Base-by-base conservation (phyloP, 1,140 invertebrate species). In the Pectinophora gossypiella region DNA sequence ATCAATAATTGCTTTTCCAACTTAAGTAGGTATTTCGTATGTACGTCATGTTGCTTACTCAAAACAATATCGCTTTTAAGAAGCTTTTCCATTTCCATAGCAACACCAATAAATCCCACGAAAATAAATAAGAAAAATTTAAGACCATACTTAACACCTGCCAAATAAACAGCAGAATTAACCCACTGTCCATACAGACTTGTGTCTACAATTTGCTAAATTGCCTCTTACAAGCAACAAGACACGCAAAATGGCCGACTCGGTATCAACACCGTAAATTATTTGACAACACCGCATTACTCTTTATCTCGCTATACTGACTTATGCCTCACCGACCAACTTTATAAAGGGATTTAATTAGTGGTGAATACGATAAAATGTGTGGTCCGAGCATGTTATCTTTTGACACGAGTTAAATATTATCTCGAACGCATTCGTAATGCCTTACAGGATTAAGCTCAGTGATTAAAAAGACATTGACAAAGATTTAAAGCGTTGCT, bases 311-410 rank as follows among this genome's bases (percentile, higher is more conserved):
- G 68, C 71, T 50, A 71, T 68, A 68, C 58, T 68, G 63, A 67
- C 56, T 81, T 68, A 74, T 68, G 56, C 61, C 53, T 48, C 50
- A 64, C 61, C 65, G 68, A 54, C 20, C n/a, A 32, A 36, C 51
- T 70, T 61, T 73, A 58, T 79, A 76, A 71, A 73, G 71, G 68
- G 64, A 62, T 81, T 81, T 78, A 81, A 78, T 81, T 79, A 79
- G 66, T 68, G 63, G 61, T 54, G 51, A 61, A 65, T 65, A 61
- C 72, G 67, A 79, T 77, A 75, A 50, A 76, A 64, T 76, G 76
- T 80, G 79, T 78, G 74, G 76, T 83, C 76, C 69, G 19, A 48
- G 42, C 62, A 48, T 54, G 65, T 68, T 78, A 78, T 78, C 74
- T 46, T 57, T 63, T 76, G 72, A 77, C 72, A 67, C 67, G 70